Conservation (phyloP, 2,888 invertebrate species). For the Dimorphilus gyrociliatus region DNA sequence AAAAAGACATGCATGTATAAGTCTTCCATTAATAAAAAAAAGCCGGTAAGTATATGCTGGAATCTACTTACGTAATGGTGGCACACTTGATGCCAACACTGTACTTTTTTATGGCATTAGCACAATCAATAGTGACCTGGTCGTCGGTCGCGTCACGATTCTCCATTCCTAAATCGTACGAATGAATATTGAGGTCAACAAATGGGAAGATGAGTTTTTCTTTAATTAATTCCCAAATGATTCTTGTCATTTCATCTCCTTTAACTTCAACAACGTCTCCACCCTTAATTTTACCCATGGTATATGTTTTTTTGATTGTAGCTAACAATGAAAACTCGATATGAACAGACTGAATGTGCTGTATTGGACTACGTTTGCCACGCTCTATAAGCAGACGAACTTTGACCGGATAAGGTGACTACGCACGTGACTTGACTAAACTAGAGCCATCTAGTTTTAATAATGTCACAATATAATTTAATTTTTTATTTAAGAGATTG, state of each 20-base stretch:
- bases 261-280: constrained; percentile 41
- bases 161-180: constrained; percentile 86
- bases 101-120: constrained; percentile 85
- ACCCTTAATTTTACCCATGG: constrained; percentile 13
- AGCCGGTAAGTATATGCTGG: constrained; percentile 30
- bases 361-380: no score
- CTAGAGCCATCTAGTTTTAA: no score
- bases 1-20: background rate
- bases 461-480: no score
- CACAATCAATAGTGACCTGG: constrained; percentile 88
- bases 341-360: no score
- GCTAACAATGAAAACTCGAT: no score
- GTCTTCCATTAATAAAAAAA: background rate
- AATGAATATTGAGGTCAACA: constrained; percentile 80
- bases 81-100: constrained; percentile 98
- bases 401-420: no score
- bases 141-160: constrained; percentile 82
- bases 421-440: no score
- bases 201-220: constrained; percentile 88
- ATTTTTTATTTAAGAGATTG: no score
- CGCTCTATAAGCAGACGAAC: no score
- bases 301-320: no score
- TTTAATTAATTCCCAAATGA: constrained; percentile 96
- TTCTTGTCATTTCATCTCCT: constrained; percentile 48
- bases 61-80: constrained; percentile 91